These are phyloP conservation scores for Syrphus vitripennis DNA, from an alignment of 2,888 invertebrate genomes.

Conservation along the genomic window DNA sequence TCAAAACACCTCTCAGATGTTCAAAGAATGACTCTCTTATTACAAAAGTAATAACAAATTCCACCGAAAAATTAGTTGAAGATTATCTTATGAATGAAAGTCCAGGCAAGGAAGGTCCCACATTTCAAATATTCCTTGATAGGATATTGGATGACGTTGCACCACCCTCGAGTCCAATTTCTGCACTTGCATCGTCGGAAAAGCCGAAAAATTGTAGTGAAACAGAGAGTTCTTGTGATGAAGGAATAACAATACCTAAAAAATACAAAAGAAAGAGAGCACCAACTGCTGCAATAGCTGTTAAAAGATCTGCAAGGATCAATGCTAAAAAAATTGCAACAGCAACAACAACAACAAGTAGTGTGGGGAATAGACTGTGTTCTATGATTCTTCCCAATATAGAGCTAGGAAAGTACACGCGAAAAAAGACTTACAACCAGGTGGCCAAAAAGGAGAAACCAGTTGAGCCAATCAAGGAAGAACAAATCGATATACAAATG, in stretches of 20 bases:
- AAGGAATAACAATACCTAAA: neutral
- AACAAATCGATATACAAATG: neutral
- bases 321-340: neutral
- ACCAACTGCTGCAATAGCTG: slow-evolving; percentile 35
- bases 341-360: neutral
- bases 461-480: neutral
- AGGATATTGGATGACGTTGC: slow-evolving; percentile 38
- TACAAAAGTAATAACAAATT: slow-evolving; percentile 1
- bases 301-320: slow-evolving; percentile 40
- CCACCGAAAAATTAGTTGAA: slow-evolving; percentile 39
- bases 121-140: slow-evolving; percentile 37
- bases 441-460: neutral
- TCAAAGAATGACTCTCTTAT: neutral
- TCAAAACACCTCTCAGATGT: slow-evolving; percentile 16
- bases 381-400: slow-evolving; percentile 17
- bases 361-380: neutral
- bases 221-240: slow-evolving; percentile 19
- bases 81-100: slow-evolving; percentile 12
- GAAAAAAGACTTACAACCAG: neutral
- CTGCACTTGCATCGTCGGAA: slow-evolving; percentile 35
- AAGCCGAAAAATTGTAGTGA: slow-evolving; percentile 4
- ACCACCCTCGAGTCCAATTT: slow-evolving; percentile 41
- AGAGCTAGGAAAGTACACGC: slow-evolving; percentile 58
- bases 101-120: neutral
- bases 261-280: slow-evolving; percentile 27